Conservation (phyloP, 2,888 invertebrate species). For the Dicyrtoma fusca region DNA sequence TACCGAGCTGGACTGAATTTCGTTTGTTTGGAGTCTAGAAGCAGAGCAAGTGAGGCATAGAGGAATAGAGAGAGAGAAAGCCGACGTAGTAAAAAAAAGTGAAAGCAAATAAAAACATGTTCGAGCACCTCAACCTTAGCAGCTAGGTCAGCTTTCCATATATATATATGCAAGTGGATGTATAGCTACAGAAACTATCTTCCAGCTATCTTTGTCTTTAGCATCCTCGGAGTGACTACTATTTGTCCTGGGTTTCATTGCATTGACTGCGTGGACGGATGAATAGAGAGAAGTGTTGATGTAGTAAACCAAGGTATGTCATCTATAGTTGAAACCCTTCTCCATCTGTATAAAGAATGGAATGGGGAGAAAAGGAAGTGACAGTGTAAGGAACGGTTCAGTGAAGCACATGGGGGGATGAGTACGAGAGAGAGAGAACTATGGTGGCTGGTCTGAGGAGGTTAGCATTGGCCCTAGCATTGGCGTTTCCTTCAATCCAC, state of each 20-base stretch:
- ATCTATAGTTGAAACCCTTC: too few species aligned
- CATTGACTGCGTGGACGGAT: too few species aligned
- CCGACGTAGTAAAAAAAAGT: neutral
- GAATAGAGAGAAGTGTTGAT: neutral
- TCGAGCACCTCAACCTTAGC: neutral
- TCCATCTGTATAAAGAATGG: conserved; percentile 4
- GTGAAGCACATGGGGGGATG: neutral
- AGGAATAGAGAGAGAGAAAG: neutral
- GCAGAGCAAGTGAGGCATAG: neutral
- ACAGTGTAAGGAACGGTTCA: neutral
- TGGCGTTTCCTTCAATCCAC: too few species aligned
- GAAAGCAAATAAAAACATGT: neutral
- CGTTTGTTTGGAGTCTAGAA: neutral
- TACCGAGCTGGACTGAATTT: neutral
- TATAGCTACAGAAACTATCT: too few species aligned
- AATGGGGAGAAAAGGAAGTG: conserved; percentile 14
- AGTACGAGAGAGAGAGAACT: neutral
- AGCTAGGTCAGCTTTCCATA: too few species aligned
- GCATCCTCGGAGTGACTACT: too few species aligned
- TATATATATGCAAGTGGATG: too few species aligned
- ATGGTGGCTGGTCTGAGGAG: conserved; percentile 12
- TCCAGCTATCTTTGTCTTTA: too few species aligned
- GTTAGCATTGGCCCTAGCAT: neutral
- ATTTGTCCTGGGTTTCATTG: too few species aligned
- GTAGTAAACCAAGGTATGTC: conserved; percentile 3